A percentile compares a stretch with the other conserved stretches of the same genome.
These are phyloP conservation scores for Amazona vittata DNA, from an alignment of 2,113 vertebrate genomes.

Conservation along the genomic window DNA sequence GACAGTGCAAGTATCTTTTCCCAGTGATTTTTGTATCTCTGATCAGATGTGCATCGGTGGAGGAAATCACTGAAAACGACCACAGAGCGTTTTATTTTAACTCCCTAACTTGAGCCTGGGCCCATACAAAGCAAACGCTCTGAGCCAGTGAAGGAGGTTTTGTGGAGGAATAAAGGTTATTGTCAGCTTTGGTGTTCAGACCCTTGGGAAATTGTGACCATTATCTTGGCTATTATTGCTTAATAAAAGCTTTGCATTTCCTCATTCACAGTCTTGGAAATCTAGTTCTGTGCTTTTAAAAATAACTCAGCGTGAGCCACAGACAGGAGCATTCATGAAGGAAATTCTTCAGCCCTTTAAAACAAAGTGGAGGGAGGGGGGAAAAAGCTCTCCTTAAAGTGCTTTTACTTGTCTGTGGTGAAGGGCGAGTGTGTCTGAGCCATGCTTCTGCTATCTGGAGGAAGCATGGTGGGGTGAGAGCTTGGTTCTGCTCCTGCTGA, in stretches of 20 bases:
- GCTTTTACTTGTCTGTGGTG: background rate
- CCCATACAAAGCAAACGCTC: slow-evolving; percentile 33
- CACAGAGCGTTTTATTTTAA: background rate
- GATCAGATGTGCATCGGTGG: background rate
- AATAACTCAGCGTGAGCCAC: slow-evolving; percentile 41
- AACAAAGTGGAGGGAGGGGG: slow-evolving; percentile 16
- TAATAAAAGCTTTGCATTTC: slow-evolving; percentile 62
- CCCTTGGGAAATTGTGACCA: slow-evolving; percentile 58
- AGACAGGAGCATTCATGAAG: slow-evolving; percentile 35
- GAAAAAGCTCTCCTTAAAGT: background rate
- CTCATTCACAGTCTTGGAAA: slow-evolving; percentile 40
- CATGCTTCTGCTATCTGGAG: rapidly evolving
- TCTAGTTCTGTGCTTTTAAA: slow-evolving; percentile 50
- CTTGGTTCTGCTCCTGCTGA: background rate
- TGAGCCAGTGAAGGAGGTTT: background rate
- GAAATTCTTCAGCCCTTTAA: slow-evolving; percentile 48
- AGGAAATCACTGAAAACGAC: background rate
- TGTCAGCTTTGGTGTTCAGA: slow-evolving; percentile 40
- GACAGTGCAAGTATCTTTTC: background rate
- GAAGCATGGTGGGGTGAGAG: background rate
- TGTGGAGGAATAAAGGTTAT: slow-evolving; percentile 53
- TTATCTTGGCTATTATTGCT: slow-evolving; percentile 59
- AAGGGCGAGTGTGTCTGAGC: background rate
- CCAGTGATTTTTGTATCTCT: background rate
- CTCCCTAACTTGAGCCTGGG: slow-evolving; percentile 12